Evolutionary conservation across 53 echinoderm and acorn worm species (phyloP).

Genomic region (Temnopleurus reevesii): DNA sequence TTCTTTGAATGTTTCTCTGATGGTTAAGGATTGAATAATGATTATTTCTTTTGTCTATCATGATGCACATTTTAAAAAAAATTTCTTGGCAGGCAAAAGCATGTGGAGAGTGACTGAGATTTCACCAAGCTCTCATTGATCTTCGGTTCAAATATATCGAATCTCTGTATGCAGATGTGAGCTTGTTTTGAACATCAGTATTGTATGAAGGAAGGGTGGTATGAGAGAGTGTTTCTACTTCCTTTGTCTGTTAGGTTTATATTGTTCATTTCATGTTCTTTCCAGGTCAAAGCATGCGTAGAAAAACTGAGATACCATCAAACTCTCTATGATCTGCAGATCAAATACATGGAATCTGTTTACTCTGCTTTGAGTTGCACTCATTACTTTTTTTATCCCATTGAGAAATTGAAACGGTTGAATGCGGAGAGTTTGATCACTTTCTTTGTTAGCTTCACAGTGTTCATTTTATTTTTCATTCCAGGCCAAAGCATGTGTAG

Average conservation of each 20-base stretch:
- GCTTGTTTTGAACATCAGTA: no score
- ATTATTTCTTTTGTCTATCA: no score
- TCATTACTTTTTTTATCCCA: conserved; percentile 5
- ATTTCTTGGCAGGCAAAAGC: conserved; percentile 72
- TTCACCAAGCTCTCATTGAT: conserved; percentile 89
- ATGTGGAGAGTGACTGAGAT: conserved; percentile 83
- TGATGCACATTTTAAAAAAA: no score
- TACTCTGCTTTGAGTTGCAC: neutral
- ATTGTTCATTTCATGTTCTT: no score
- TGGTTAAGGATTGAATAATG: no score
- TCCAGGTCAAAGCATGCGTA: no score
- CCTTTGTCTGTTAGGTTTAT: no score
- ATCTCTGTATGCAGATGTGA: conserved; percentile 84
- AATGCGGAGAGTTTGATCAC: neutral
- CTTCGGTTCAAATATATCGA: conserved; percentile 86
- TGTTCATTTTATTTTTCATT: neutral
- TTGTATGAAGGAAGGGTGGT: no score
- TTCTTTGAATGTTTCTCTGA: no score
- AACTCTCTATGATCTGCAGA: neutral
- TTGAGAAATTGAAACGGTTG: neutral
- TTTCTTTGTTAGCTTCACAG: neutral
- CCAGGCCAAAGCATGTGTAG: conserved; percentile 88
- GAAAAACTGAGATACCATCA: no score
- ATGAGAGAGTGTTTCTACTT: no score
- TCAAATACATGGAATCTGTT: neutral